Conservation (phyloP, 2,888 invertebrate genomes). For the Eueremaeus valkanovi region DNA sequence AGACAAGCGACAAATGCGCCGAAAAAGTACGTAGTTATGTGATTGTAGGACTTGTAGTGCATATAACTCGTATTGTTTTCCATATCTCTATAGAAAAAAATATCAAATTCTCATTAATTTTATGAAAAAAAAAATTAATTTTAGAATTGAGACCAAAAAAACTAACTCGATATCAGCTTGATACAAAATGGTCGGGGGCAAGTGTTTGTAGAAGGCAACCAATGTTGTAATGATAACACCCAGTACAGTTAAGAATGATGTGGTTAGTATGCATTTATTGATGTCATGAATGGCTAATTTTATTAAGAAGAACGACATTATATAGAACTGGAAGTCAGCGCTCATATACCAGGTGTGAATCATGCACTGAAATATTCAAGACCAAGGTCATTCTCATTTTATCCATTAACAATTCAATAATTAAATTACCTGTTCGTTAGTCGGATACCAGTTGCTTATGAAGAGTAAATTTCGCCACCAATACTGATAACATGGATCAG, state of each 20-base stretch:
- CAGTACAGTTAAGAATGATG: not conserved
- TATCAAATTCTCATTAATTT: too few species aligned
- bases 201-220: not conserved
- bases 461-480: slow-evolving; percentile 5
- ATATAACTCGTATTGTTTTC: not conserved
- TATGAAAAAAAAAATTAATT: not conserved
- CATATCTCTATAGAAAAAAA: not conserved
- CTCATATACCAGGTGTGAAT: slow-evolving; percentile 19
- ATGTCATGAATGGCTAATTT: not conserved
- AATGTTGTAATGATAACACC: not conserved
- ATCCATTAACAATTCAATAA: not conserved
- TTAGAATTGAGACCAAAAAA: not conserved
- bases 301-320: not conserved
- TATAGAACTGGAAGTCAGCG: slow-evolving; percentile 8
- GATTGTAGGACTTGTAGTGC: slow-evolving; percentile 3
- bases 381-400: too few species aligned
- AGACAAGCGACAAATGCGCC: not conserved
- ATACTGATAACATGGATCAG: not conserved
- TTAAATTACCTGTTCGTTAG: not conserved
- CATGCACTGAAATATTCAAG: not conserved
- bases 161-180: not conserved
- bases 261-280: not conserved
- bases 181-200: not conserved
- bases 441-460: not conserved
- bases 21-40: not conserved